These are phyloP conservation scores for Globicephala melas DNA, from an alignment of 2,113 vertebrate genomes.

Conservation along the genomic window DNA sequence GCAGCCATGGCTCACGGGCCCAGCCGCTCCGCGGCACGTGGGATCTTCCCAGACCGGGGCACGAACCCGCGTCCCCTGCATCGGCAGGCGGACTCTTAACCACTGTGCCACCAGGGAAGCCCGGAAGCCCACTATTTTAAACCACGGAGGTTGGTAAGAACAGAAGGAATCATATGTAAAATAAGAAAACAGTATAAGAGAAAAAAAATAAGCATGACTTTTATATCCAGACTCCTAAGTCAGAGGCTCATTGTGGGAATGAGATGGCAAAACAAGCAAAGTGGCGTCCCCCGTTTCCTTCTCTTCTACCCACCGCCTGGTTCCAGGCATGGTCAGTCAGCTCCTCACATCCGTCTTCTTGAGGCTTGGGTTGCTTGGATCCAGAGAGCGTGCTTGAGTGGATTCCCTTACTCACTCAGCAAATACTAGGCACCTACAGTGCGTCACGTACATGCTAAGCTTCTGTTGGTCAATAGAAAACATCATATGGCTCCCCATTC, in stretches of 20 bases:
- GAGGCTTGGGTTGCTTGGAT: not conserved
- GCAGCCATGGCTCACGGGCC: too few species aligned
- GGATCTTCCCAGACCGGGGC: too few species aligned
- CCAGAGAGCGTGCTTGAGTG: rapidly evolving
- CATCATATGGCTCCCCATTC: not conserved
- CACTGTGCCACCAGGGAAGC: not conserved
- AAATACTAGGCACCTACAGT: not conserved
- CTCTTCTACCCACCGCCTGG: not conserved
- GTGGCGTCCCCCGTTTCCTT: rapidly evolving
- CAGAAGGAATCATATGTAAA: not conserved
- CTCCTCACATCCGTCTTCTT: not conserved
- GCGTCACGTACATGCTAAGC: not conserved
- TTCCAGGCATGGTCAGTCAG: not conserved
- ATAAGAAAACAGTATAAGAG: not conserved
- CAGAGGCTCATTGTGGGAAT: not conserved
- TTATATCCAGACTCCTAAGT: not conserved
- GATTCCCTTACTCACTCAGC: not conserved
- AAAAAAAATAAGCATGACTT: not conserved
- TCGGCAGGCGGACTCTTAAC: too few species aligned
- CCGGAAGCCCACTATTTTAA: not conserved
- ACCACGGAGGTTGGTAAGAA: not conserved
- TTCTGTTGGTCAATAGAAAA: not conserved
- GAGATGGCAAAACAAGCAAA: not conserved
- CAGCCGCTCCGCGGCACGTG: too few species aligned
- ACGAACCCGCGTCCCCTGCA: too few species aligned